phyloP scores from a whole-genome alignment of 2,797 vertebrate genomes.

The Loriculus beryllinus region DNA sequence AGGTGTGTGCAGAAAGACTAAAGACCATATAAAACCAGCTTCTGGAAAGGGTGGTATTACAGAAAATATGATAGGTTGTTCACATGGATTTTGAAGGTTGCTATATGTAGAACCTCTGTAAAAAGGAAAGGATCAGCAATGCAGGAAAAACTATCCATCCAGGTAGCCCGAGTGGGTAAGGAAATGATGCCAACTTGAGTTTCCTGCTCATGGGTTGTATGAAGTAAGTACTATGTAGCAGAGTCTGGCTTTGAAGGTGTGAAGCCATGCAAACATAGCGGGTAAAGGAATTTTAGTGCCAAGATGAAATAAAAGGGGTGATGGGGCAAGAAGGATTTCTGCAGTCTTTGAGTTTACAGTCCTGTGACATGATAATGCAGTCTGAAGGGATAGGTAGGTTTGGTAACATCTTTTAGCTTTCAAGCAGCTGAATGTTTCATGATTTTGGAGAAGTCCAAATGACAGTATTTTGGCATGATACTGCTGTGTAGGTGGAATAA shows the following conservation, averaged over 20 bases:
- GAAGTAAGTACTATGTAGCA: not conserved
- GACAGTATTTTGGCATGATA: slow-evolving; percentile 18
- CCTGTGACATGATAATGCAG: not conserved
- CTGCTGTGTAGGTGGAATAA: slow-evolving; percentile 1
- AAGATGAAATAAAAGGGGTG: not conserved
- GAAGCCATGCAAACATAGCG: not conserved
- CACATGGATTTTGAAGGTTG: not conserved
- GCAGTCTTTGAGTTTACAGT: not conserved
- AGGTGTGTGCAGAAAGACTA: accelerated
- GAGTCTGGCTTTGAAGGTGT: not conserved
- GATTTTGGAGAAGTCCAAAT: not conserved
- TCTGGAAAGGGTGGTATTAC: not conserved
- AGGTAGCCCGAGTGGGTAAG: not conserved
- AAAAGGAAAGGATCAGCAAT: not conserved
- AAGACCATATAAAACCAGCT: not conserved
- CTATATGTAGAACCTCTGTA: accelerated
- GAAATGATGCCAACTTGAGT: not conserved
- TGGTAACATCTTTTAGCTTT: not conserved
- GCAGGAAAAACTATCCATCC: not conserved
- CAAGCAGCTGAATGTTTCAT: not conserved
- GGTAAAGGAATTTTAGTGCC: not conserved
- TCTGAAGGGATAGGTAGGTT: not conserved
- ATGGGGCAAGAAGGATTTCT: not conserved
- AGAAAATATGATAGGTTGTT: not conserved
- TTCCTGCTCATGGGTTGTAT: not conserved